phyloP scores from a whole-genome alignment of 2,888 invertebrate genomes.

The Steromphala cineraria region DNA sequence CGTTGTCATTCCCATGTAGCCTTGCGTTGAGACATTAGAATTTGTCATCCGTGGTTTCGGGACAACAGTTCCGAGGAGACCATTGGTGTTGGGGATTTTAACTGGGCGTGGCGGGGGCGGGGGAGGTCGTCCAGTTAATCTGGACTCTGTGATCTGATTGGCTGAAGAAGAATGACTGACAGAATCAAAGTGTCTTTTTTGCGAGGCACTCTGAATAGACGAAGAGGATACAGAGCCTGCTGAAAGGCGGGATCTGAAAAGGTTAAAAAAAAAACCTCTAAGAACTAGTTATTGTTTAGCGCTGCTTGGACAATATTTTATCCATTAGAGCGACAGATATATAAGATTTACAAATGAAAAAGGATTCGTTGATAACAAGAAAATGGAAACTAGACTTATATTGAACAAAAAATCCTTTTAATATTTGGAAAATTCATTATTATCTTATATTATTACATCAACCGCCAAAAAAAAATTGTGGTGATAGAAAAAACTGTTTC shows the following conservation, averaged over 20 bases:
- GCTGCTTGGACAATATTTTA: no score
- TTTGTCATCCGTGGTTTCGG: slow-evolving; percentile 6
- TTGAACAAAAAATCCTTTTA: no score
- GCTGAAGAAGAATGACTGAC: slow-evolving; percentile 15
- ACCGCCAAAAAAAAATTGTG: no score
- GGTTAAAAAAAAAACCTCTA: not conserved
- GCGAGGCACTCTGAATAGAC: not conserved
- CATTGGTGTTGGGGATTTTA: slow-evolving; percentile 4
- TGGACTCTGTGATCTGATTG: slow-evolving; percentile 25
- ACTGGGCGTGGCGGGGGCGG: slow-evolving; percentile 41
- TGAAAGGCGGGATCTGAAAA: not conserved
- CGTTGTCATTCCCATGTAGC: not conserved
- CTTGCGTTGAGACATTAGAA: not conserved
- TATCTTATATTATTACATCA: no score
- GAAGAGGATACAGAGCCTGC: not conserved
- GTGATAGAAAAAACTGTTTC: no score
- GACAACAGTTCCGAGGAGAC: slow-evolving; percentile 16
- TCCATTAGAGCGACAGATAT: no score
- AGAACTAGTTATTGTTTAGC: no score
- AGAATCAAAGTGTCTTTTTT: slow-evolving; percentile 20
- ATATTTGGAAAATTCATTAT: no score
- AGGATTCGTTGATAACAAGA: no score
- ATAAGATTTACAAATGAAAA: no score
- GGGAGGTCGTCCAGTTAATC: slow-evolving; percentile 49
- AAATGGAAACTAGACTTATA: no score